Percentiles rank a stretch among this genome's conserved stretches.
These are phyloP conservation scores for Danio jaintianensis DNA, from an alignment of 2,797 vertebrate species.

Conservation along the genomic window DNA sequence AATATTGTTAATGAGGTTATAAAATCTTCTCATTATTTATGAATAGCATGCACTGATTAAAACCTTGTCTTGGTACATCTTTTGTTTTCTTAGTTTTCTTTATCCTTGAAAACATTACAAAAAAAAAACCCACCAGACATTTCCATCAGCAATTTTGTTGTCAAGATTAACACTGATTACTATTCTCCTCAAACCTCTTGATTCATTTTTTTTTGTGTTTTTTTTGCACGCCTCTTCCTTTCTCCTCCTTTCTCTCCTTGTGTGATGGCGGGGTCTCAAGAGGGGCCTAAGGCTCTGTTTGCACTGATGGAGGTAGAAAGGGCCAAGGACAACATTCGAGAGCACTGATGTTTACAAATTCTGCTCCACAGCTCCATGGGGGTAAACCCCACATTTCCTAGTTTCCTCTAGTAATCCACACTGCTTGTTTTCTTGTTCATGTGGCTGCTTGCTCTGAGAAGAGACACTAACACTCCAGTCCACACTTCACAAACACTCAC, in stretches of 20 bases:
- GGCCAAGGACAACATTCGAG: conserved; percentile 38
- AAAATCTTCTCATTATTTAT: not conserved
- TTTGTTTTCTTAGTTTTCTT: not conserved
- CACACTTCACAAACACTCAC: conserved; percentile 4
- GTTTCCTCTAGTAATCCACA: conserved; percentile 22
- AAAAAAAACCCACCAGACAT: not conserved
- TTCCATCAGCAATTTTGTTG: not conserved
- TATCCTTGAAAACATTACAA: not conserved
- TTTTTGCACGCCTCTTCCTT: conserved; percentile 3
- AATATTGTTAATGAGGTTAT: not conserved
- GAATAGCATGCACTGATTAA: too few relatives aligned
- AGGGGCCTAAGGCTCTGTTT: conserved; percentile 48
- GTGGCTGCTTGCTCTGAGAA: not conserved
- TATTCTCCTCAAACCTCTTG: conserved; percentile 11
- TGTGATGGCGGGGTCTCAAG: conserved; percentile 51
- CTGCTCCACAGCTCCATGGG: conserved; percentile 24
- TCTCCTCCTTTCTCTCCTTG: conserved; percentile 1
- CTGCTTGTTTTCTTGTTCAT: conserved; percentile 9
- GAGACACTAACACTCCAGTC: not conserved
- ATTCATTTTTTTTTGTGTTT: not conserved
- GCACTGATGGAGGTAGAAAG: conserved; percentile 24
- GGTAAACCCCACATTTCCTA: conserved; percentile 21
- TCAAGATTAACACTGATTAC: conserved; percentile 13
- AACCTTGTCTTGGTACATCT: not conserved
- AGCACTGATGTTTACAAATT: conserved; percentile 54